A percentile compares a stretch with the other conserved stretches of the same genome.
Conservation (phyloP, 2,797 vertebrate genomes). For the Lagocephalus sceleratus region DNA sequence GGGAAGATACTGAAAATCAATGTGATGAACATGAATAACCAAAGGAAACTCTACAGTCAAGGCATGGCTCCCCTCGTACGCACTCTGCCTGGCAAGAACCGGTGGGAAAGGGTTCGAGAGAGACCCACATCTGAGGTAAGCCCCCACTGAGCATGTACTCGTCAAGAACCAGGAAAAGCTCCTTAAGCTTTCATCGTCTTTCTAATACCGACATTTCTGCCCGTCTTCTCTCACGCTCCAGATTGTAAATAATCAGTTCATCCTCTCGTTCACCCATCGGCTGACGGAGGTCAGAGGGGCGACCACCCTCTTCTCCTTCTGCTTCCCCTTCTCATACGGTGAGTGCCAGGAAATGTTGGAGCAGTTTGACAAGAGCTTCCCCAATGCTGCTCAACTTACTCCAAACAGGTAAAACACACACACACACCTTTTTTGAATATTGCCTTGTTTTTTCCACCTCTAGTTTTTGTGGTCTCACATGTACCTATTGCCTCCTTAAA, state of each 20-base stretch:
- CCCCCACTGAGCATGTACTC: neutral
- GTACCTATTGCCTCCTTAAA: neutral
- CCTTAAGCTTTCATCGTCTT: constrained; percentile 21
- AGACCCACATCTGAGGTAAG: constrained; percentile 86
- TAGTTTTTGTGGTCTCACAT: neutral
- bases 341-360: constrained; percentile 93
- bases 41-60: constrained; percentile 95
- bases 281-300: constrained; percentile 85
- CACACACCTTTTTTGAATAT: constrained; percentile 1
- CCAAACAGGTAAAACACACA: constrained; percentile 78
- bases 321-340: constrained; percentile 92
- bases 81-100: constrained; percentile 81
- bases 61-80: constrained; percentile 95
- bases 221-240: constrained; percentile 47
- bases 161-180: constrained; percentile 3
- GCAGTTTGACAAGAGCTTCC: constrained; percentile 83
- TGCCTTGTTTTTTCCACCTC: neutral
- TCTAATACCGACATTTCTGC: constrained; percentile 15
- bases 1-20: constrained; percentile 93
- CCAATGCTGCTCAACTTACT: constrained; percentile 73
- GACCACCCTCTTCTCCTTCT: constrained; percentile 95
- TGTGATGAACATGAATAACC: constrained; percentile 98
- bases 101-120: constrained; percentile 92
- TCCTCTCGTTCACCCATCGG: constrained; percentile 92
- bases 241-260: constrained; percentile 92